Evolutionary conservation across 2,113 vertebrate species (phyloP).

Genomic region (Colaptes auratus): DNA sequence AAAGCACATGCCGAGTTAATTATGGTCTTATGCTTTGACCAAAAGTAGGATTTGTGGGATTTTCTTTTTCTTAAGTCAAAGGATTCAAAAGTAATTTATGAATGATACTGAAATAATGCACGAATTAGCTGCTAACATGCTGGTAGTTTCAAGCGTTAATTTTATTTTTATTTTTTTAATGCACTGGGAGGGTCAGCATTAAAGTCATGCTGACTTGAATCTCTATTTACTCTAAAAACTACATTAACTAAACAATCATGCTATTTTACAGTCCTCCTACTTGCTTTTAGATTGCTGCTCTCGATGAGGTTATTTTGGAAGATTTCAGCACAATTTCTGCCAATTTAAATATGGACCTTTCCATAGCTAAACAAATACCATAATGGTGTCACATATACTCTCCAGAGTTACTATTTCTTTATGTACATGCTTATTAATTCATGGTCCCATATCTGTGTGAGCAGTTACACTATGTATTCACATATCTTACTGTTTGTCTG

Average conservation of each 20-base stretch:
- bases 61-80: constrained; percentile 74
- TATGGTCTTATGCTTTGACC: constrained; percentile 74
- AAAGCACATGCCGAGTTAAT: constrained; percentile 79
- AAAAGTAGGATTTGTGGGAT: constrained; percentile 73
- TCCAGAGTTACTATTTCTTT: background rate
- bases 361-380: constrained; percentile 23
- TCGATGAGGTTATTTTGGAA: constrained; percentile 48
- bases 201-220: constrained; percentile 52
- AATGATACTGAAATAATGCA: constrained; percentile 75
- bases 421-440: background rate
- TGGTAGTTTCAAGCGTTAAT: constrained; percentile 62
- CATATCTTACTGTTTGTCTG: background rate
- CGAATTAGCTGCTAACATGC: constrained; percentile 66
- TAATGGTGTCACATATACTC: background rate
- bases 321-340: background rate
- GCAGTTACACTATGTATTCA: background rate
- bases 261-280: constrained; percentile 47
- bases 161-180: constrained; percentile 60
- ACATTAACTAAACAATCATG: constrained; percentile 49
- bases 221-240: constrained; percentile 44
- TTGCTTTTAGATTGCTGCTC: constrained; percentile 39
- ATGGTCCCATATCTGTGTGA: background rate
- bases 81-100: constrained; percentile 72
- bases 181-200: constrained; percentile 46
- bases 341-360: constrained; percentile 15